Evolutionary conservation across 2,113 vertebrate species (phyloP).

Genomic region (Rhabdornis inornatus): DNA sequence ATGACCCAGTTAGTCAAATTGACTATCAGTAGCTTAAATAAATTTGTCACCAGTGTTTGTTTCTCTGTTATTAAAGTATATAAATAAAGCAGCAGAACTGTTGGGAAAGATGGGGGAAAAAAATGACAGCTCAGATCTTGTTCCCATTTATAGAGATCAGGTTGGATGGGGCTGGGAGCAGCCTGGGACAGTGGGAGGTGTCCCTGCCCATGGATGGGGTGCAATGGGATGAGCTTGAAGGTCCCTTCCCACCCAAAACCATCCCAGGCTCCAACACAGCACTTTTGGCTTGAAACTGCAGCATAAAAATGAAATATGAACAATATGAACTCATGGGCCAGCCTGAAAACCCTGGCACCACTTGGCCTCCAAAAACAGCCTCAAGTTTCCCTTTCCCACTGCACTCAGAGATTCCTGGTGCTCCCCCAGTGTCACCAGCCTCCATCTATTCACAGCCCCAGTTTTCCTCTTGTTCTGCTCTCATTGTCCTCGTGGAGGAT

Average conservation of each 20-base stretch:
- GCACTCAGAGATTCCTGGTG: accelerated
- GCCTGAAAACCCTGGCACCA: too few species aligned
- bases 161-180: background rate
- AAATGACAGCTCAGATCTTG: background rate
- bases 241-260: background rate
- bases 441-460: background rate
- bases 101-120: accelerated
- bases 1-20: background rate
- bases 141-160: background rate
- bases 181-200: background rate
- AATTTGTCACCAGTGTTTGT: background rate
- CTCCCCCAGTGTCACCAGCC: accelerated
- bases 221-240: too few species aligned
- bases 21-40: background rate
- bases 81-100: background rate
- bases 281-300: background rate
- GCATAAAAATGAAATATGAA: background rate
- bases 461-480: background rate
- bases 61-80: background rate
- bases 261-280: too few species aligned
- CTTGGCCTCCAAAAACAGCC: too few species aligned
- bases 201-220: background rate
- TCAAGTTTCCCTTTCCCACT: background rate
- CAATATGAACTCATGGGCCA: accelerated
- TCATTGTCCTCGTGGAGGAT: accelerated